Evolutionary conservation across 2,113 vertebrate genomes (phyloP), one percentile per base, ranked within the genome.

Genomic region (Fulica atra): DNA sequence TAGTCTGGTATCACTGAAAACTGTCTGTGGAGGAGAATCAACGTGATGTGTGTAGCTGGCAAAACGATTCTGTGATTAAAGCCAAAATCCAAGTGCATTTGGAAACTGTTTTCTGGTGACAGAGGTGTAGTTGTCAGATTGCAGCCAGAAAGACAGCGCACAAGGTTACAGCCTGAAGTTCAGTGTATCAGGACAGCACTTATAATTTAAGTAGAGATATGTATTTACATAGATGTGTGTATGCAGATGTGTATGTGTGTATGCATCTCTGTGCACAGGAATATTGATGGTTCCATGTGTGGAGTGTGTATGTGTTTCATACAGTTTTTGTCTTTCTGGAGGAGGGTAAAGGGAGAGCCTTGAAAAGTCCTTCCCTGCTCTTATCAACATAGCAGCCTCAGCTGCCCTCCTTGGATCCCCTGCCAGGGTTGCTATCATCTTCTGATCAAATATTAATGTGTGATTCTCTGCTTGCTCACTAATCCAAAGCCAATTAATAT

Each of bases 401-500:
- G 99, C 99, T 99, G 99, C 99, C 99, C 99, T 98, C 94, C 98
- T 98, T 98, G 98, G 98, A 99, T 99, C 98, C 98, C 98, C 99
- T 99, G 99, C 99, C 99, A 99, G 98, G 98, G 99, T 98, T 99
- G 98, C 99, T 99, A 99, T 99, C 99, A 99, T 99, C 99, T 99
- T 99, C 99, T 99, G 99, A 99, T 99, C 99, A 99, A 99, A 99
- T 99, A 99, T 99, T 99, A 99, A 99, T 99, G 99, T 99, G 98
- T 98, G 99, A 99, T 99, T 99, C 99, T 99, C 99, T 99, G 99
- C 99, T 99, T 99, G 99, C 99, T 99, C 99, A 99, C 99, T 99
- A 99, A 99, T 99, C 99, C 99, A 99, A 99, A 99, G 99, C 99
- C 99, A 99, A 99, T 99, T 99, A 99, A 99, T 99, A 99, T 99